A percentile compares a stretch with the other conserved stretches of the same genome.
These are phyloP conservation scores for Archips crataeganus DNA, from an alignment of 2,888 invertebrate species.

Conservation along the genomic window DNA sequence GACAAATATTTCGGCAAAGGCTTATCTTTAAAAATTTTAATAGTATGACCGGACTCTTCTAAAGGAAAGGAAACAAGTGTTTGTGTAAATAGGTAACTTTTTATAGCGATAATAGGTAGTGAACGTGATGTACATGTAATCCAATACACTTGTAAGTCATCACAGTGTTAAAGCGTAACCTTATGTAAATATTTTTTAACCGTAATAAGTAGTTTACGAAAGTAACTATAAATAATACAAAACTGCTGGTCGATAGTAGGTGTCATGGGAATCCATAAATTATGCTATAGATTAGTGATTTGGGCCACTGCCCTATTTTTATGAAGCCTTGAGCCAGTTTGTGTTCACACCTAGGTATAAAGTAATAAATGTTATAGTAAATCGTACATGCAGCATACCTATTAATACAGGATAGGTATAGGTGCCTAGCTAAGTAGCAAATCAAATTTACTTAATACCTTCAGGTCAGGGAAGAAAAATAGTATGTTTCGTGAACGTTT, in stretches of 20 bases:
- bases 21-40: not conserved
- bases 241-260: not conserved
- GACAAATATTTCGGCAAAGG: too few relatives aligned
- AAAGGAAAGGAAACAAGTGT: not conserved
- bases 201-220: not conserved
- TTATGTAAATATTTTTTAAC: not conserved
- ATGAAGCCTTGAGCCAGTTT: constrained; percentile 20
- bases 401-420: too few relatives aligned
- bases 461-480: too few relatives aligned
- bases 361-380: not conserved
- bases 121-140: constrained; percentile 53
- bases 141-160: constrained; percentile 70
- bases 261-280: constrained; percentile 14
- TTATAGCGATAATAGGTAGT: not conserved
- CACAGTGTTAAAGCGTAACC: constrained; percentile 51
- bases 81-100: not conserved
- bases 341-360: constrained; percentile 6
- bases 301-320: constrained; percentile 14
- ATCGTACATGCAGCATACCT: too few relatives aligned
- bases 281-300: constrained; percentile 1
- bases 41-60: not conserved
- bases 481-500: too few relatives aligned
- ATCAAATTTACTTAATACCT: too few relatives aligned
- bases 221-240: not conserved
- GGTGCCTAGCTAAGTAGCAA: too few relatives aligned